A percentile compares a stretch with the other conserved stretches of the same genome.
Conservation (phyloP, 2,888 invertebrate species). For the Nymphalis polychloros region DNA sequence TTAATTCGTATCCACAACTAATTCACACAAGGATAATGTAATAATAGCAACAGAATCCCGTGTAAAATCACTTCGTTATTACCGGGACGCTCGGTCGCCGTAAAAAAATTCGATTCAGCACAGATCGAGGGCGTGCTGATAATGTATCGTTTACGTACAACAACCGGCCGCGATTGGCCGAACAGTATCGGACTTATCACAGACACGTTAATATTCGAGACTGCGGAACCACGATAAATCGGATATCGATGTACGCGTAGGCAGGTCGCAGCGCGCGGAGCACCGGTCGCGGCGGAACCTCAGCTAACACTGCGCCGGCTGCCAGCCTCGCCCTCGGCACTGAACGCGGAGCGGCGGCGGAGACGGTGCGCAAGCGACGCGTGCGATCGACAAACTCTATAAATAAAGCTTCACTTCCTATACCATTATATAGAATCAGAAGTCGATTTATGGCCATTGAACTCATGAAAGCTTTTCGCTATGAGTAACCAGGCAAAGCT, state of each 20-base stretch:
- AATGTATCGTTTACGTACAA: constrained; percentile 58
- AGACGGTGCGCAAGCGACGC: constrained; percentile 50
- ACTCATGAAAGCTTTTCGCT: constrained; percentile 70
- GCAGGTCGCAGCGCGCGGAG: constrained; percentile 42
- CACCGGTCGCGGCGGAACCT: constrained; percentile 60
- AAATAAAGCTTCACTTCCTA: constrained; percentile 77
- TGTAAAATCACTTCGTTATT: constrained; percentile 60
- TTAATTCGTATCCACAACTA: constrained; percentile 42
- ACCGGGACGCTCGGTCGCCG: constrained; percentile 56
- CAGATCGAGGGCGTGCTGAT: constrained; percentile 52
- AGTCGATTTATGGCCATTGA: constrained; percentile 78
- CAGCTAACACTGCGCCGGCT: constrained; percentile 53
- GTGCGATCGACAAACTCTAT: constrained; percentile 63
- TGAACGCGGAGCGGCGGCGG: constrained; percentile 34
- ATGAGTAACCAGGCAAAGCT: constrained; percentile 53
- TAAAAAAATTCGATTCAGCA: constrained; percentile 62
- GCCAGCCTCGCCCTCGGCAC: constrained; percentile 48
- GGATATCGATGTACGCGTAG: constrained; percentile 41
- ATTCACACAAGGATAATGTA: constrained; percentile 59
- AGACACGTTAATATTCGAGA: constrained; percentile 63
- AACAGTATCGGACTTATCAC: constrained; percentile 69
- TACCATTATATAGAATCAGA: constrained; percentile 63
- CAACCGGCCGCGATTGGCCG: constrained; percentile 64
- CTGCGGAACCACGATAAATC: constrained; percentile 53
- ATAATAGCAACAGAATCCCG: constrained; percentile 57